phyloP scores from a whole-genome alignment of 2,888 invertebrate genomes.

The Hirtodrosophila histrioides region DNA sequence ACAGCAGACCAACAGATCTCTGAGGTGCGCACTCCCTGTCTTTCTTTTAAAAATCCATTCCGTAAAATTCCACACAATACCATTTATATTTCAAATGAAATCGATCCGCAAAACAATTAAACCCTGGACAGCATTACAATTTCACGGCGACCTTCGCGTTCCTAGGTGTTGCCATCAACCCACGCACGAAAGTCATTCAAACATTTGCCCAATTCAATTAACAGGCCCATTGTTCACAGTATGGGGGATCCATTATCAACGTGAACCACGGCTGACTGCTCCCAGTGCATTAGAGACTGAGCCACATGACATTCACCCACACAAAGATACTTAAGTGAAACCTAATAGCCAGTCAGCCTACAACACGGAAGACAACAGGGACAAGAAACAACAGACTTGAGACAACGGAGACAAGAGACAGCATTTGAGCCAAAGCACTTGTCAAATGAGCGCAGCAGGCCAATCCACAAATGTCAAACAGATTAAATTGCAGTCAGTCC shows the following conservation, averaged over 20 bases:
- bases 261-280: slow-evolving; percentile 39
- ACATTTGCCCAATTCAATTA: slow-evolving; percentile 62
- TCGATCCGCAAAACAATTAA: slow-evolving; percentile 42
- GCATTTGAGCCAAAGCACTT: slow-evolving; percentile 45
- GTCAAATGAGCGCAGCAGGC: slow-evolving; percentile 35
- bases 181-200: slow-evolving; percentile 65
- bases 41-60: slow-evolving; percentile 8
- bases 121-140: slow-evolving; percentile 51
- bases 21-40: slow-evolving; percentile 4
- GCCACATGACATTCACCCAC: slow-evolving; percentile 49
- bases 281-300: slow-evolving; percentile 29
- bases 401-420: slow-evolving; percentile 6
- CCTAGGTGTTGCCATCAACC: slow-evolving; percentile 29
- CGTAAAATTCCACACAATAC: slow-evolving; percentile 20
- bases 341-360: slow-evolving; percentile 26
- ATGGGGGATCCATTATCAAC: slow-evolving; percentile 35
- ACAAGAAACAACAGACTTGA: slow-evolving; percentile 8
- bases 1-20: neutral
- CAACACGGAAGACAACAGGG: neutral
- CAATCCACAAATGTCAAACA: slow-evolving; percentile 42
- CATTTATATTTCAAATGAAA: slow-evolving; percentile 45
- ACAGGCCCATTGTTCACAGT: slow-evolving; percentile 57
- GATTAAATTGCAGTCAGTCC: slow-evolving; percentile 53
- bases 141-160: slow-evolving; percentile 55
- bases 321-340: slow-evolving; percentile 35